These are phyloP conservation scores for Herpailurus yagouaroundi DNA, from an alignment of 2,113 vertebrate species.

Conservation along the genomic window DNA sequence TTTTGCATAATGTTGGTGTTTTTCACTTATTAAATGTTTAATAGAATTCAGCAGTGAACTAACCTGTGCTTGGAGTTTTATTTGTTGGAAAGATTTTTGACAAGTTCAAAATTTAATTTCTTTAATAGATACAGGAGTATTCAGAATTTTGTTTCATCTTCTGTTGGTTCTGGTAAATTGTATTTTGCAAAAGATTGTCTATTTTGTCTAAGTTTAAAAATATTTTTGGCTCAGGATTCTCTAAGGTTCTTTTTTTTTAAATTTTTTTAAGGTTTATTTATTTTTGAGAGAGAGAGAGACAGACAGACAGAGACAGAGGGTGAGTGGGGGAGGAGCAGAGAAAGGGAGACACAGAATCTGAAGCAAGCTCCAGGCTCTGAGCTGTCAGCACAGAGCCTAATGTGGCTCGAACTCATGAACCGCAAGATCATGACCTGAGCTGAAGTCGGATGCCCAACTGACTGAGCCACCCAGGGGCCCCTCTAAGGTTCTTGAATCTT, in stretches of 20 bases:
- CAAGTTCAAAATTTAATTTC: not conserved
- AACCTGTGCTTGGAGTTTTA: not conserved
- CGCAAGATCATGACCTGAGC: too few relatives aligned
- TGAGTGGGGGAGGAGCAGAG: too few relatives aligned
- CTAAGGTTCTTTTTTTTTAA: not conserved
- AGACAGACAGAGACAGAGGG: too few relatives aligned
- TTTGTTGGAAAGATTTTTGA: not conserved
- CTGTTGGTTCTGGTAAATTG: not conserved
- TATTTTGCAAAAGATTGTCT: not conserved
- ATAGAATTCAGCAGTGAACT: not conserved
- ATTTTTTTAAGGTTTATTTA: too few relatives aligned
- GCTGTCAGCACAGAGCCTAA: too few relatives aligned
- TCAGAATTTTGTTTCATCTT: not conserved
- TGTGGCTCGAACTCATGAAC: too few relatives aligned
- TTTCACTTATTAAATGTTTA: not conserved
- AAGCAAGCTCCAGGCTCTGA: too few relatives aligned
- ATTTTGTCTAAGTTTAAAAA: not conserved
- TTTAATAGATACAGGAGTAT: not conserved
- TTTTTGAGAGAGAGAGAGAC: too few relatives aligned
- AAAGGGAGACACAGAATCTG: too few relatives aligned
- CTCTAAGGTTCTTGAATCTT: not conserved
- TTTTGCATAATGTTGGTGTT: not conserved
- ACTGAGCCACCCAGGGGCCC: too few relatives aligned
- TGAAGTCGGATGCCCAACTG: too few relatives aligned
- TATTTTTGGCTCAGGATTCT: not conserved